Percentiles rank a stretch among this genome's conserved stretches.
These are phyloP conservation scores for Sapayoa aenigma DNA, from an alignment of 2,113 vertebrate species.

Conservation along the genomic window DNA sequence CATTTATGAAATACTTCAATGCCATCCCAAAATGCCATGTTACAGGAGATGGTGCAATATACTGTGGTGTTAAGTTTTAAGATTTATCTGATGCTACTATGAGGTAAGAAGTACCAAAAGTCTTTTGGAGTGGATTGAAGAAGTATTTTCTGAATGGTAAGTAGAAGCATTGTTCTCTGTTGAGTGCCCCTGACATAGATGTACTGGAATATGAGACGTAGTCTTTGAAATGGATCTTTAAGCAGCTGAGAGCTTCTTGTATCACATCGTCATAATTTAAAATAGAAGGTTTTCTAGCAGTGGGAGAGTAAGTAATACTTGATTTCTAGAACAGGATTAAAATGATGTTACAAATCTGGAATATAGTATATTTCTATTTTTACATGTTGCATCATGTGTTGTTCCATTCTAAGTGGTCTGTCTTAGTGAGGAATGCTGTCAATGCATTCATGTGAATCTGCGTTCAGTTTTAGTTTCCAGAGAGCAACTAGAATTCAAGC, in stretches of 20 bases:
- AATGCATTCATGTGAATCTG: not conserved
- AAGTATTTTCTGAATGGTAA: not conserved
- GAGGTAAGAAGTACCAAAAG: not conserved
- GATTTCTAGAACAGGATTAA: not conserved
- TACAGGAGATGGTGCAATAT: not conserved
- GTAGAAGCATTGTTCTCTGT: not conserved
- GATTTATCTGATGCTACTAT: not conserved
- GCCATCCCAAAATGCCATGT: not conserved
- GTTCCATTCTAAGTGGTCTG: not conserved
- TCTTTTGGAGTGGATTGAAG: not conserved
- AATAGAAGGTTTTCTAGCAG: not conserved
- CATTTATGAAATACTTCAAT: not conserved
- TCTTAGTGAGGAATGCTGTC: not conserved
- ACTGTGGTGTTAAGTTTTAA: not conserved
- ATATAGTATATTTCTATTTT: not conserved
- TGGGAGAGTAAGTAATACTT: not conserved
- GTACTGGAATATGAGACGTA: not conserved
- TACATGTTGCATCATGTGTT: not conserved
- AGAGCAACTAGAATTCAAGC: not conserved
- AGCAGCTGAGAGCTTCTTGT: not conserved
- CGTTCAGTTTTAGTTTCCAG: not conserved
- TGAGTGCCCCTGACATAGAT: not conserved
- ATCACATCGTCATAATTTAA: not conserved
- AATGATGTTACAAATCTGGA: not conserved
- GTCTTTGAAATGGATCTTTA: not conserved